Evolutionary conservation across 2,888 invertebrate species (phyloP).

Genomic region (Himalopsyche japonica): DNA sequence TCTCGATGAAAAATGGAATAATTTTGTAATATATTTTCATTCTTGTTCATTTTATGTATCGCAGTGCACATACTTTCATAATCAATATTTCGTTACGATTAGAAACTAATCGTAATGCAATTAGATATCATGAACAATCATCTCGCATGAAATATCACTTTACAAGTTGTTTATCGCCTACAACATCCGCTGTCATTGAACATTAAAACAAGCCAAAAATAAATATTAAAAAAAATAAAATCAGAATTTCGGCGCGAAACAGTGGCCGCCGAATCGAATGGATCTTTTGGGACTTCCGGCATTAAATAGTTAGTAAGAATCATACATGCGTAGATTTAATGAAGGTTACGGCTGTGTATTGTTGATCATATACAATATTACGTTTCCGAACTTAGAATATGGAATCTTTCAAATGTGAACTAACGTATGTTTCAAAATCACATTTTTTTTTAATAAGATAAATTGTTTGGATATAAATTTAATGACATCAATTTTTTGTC

Average conservation of each 20-base stretch:
- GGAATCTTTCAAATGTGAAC: too few relatives aligned
- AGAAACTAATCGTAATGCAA: neutral
- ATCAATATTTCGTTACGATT: neutral
- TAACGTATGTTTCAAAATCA: too few relatives aligned
- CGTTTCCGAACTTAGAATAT: too few relatives aligned
- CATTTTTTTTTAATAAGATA: too few relatives aligned
- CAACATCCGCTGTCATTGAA: conserved; percentile 1
- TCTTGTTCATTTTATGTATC: too few relatives aligned
- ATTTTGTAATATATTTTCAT: too few relatives aligned
- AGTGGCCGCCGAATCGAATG: neutral
- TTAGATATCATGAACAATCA: neutral
- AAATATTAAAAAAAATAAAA: neutral
- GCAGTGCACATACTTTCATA: too few relatives aligned
- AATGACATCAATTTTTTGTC: too few relatives aligned
- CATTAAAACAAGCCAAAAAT: neutral
- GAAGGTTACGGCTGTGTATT: too few relatives aligned
- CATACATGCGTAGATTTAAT: neutral
- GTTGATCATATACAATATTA: too few relatives aligned
- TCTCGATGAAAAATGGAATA: too few relatives aligned
- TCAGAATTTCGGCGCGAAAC: neutral
- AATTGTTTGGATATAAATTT: too few relatives aligned
- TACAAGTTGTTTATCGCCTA: neutral
- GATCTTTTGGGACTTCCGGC: neutral
- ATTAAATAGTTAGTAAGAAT: neutral
- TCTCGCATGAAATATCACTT: neutral